These are phyloP conservation scores for Tortrix viridana DNA, from an alignment of 2,888 invertebrate genomes.

Conservation along the genomic window DNA sequence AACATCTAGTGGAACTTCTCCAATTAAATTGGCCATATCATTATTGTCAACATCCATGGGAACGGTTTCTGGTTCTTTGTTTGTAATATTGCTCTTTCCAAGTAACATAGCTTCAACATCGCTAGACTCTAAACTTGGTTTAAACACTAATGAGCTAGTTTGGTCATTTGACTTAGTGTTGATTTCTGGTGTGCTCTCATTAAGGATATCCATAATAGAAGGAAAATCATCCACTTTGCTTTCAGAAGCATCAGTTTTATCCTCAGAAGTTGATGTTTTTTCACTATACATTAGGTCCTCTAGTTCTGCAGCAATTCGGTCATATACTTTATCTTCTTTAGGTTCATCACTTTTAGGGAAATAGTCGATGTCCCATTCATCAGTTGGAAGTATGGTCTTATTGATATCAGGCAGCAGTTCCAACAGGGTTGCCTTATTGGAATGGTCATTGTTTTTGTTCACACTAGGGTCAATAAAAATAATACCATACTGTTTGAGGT, in stretches of 20 bases:
- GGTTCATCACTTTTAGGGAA: slow-evolving; percentile 72
- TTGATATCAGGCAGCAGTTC: slow-evolving; percentile 66
- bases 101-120: slow-evolving; percentile 80
- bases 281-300: slow-evolving; percentile 79
- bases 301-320: slow-evolving; percentile 78
- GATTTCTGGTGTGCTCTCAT: slow-evolving; percentile 52
- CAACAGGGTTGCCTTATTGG: slow-evolving; percentile 57
- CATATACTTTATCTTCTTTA: slow-evolving; percentile 79
- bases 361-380: slow-evolving; percentile 77
- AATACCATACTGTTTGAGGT: slow-evolving; percentile 69
- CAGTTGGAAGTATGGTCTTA: slow-evolving; percentile 67
- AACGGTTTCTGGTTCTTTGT: slow-evolving; percentile 48
- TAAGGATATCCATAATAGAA: slow-evolving; percentile 80
- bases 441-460: slow-evolving; percentile 55
- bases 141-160: slow-evolving; percentile 56
- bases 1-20: slow-evolving; percentile 56
- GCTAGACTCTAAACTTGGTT: slow-evolving; percentile 67
- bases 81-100: slow-evolving; percentile 57
- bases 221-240: slow-evolving; percentile 70
- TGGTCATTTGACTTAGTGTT: slow-evolving; percentile 52
- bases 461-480: slow-evolving; percentile 64
- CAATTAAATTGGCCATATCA: slow-evolving; percentile 56
- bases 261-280: slow-evolving; percentile 50
- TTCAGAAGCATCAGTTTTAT: slow-evolving; percentile 47
- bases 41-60: slow-evolving; percentile 66